A percentile compares a stretch with the other conserved stretches of the same genome.
phyloP scores from a whole-genome alignment of 1,140 invertebrate genomes.

The Trinorchestia longiramus region DNA sequence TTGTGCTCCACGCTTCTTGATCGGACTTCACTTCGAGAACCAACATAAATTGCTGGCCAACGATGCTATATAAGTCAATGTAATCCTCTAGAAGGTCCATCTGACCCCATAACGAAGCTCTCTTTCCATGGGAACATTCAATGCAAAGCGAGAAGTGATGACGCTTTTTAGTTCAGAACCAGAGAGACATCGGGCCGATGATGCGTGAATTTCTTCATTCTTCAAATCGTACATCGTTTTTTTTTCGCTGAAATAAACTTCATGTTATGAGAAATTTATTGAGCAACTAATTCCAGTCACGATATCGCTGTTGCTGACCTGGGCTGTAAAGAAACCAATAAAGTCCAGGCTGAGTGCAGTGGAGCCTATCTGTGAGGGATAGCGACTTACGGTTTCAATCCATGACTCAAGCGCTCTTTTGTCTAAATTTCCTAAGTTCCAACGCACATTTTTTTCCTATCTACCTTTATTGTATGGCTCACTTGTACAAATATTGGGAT shows the following conservation, averaged over 20 bases:
- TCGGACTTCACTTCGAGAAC: slow-evolving; percentile 54
- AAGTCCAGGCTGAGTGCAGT: slow-evolving; percentile 3
- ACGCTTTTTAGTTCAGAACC: slow-evolving; percentile 9
- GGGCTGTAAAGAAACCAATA: slow-evolving; percentile 37
- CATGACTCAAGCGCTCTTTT: background rate
- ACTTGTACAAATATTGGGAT: background rate
- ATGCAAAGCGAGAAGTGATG: slow-evolving; percentile 54
- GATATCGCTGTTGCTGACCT: slow-evolving; percentile 54
- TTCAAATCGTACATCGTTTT: slow-evolving; percentile 30
- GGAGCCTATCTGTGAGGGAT: background rate
- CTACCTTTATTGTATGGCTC: background rate
- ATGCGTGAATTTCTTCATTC: slow-evolving; percentile 31
- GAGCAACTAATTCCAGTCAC: slow-evolving; percentile 52
- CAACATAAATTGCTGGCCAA: slow-evolving; percentile 51
- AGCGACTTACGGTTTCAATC: background rate
- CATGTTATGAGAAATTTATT: slow-evolving; percentile 46
- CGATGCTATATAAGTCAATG: slow-evolving; percentile 52
- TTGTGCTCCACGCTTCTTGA: slow-evolving; percentile 19
- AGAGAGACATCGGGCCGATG: background rate
- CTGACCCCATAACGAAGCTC: slow-evolving; percentile 45
- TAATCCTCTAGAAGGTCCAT: slow-evolving; percentile 48
- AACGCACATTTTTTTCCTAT: background rate
- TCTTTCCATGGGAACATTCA: slow-evolving; percentile 45
- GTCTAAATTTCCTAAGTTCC: background rate
- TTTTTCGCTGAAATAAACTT: slow-evolving; percentile 22